Percentiles rank a stretch among this genome's conserved stretches.
These are phyloP conservation scores for Zygothrica quintamaculata DNA, from an alignment of 2,888 invertebrate genomes.

Conservation along the genomic window DNA sequence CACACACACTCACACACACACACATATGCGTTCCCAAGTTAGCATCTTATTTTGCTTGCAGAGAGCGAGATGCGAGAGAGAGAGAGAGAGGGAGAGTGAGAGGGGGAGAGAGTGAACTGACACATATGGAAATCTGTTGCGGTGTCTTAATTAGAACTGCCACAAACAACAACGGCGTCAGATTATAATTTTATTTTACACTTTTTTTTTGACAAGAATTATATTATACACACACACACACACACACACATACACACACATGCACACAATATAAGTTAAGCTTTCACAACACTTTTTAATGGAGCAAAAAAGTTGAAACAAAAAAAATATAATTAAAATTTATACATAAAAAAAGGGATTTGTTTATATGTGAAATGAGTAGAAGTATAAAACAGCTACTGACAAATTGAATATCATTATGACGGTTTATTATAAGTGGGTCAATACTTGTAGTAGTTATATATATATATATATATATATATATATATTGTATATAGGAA, in stretches of 20 bases:
- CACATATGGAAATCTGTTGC: slow-evolving; percentile 40
- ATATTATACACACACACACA: no score
- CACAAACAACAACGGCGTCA: slow-evolving; percentile 30
- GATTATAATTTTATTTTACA: slow-evolving; percentile 6
- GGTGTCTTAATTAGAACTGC: slow-evolving; percentile 71
- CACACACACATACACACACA: no score
- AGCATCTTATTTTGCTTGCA: slow-evolving; percentile 43
- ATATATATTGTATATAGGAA: no score
- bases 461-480: no score
- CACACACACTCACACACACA: slow-evolving; percentile 22
- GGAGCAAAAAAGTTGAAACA: slow-evolving; percentile 12
- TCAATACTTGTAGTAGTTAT: slow-evolving; percentile 24
- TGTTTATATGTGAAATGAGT: no score
- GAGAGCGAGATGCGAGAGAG: no score
- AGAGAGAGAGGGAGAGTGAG: no score
- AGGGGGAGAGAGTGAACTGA: slow-evolving; percentile 22
- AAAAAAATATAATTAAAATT: slow-evolving; percentile 11
- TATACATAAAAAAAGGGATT: no score
- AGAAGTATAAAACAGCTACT: slow-evolving; percentile 28
- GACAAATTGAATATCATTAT: slow-evolving; percentile 7
- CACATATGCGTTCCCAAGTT: slow-evolving; percentile 21
- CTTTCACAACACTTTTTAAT: slow-evolving; percentile 40
- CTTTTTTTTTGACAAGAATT: slow-evolving; percentile 15
- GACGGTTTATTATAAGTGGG: slow-evolving; percentile 18
- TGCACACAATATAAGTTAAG: slow-evolving; percentile 8